Evolutionary conservation across 23 tunicate species (phyloP).

Genomic region (Corella eumyota): DNA sequence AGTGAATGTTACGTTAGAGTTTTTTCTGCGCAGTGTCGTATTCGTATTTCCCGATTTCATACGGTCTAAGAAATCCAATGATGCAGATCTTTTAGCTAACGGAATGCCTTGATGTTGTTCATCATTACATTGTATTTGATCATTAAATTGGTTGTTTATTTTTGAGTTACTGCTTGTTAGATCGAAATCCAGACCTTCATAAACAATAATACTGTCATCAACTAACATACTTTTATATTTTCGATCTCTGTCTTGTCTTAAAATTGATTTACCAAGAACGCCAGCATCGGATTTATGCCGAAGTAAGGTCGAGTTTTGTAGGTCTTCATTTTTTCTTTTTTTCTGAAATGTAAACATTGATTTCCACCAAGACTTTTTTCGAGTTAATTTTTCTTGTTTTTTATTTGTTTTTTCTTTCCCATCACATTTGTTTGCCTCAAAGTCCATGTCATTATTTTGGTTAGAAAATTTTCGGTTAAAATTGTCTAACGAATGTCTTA

Average conservation of each 20-base stretch:
- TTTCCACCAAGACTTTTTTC: conserved; percentile 18
- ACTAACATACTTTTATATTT: neutral
- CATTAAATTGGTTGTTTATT: neutral
- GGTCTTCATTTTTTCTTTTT: neutral
- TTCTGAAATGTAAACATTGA: conserved; percentile 5
- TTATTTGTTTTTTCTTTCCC: neutral
- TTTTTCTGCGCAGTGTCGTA: neutral
- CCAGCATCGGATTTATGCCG: conserved; percentile 10
- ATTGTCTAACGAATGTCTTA: no score
- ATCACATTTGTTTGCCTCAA: neutral
- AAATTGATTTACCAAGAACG: neutral
- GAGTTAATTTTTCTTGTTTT: neutral
- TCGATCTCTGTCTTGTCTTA: neutral
- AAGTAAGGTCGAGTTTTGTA: neutral
- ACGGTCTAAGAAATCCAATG: conserved; percentile 10
- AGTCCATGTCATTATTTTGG: no score
- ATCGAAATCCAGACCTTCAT: neutral
- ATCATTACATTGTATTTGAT: no score
- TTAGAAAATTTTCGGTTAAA: no score
- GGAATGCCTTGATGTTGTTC: no score
- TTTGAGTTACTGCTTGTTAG: neutral
- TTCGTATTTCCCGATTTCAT: neutral
- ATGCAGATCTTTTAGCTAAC: conserved; percentile 5
- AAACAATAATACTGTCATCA: conserved; percentile 12
- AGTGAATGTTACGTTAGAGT: no score